These are phyloP conservation scores for Todiramphus chloris DNA, from an alignment of 2,113 vertebrate genomes.

Conservation along the genomic window DNA sequence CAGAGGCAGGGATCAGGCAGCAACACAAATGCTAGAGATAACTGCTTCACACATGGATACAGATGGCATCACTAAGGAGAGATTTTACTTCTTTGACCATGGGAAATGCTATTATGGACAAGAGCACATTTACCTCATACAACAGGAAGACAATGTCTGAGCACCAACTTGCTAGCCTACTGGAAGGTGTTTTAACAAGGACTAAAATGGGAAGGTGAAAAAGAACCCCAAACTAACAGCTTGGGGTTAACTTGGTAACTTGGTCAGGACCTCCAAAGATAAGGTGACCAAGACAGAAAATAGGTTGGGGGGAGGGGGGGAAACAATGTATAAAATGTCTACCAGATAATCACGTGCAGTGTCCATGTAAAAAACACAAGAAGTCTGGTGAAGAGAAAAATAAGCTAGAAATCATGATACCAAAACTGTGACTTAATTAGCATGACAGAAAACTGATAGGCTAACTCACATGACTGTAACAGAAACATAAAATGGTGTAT, in stretches of 20 bases:
- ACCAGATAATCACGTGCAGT: neutral
- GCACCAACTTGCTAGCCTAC: neutral
- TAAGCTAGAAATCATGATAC: neutral
- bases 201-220: neutral
- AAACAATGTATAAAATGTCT: neutral
- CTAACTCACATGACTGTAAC: neutral
- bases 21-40: neutral
- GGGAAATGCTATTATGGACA: neutral
- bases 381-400: neutral
- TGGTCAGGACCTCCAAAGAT: neutral
- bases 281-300: neutral
- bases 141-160: neutral
- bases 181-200: neutral
- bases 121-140: neutral
- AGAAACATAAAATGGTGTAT: neutral
- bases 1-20: neutral
- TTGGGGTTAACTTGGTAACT: no score
- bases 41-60: neutral
- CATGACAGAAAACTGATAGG: neutral
- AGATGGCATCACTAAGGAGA: neutral
- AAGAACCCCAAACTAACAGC: neutral
- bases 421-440: neutral
- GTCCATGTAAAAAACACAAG: neutral
- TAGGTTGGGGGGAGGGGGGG: neutral
- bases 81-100: neutral